Percentiles rank a stretch among this genome's conserved stretches.
Conservation (phyloP, 2,113 vertebrate species). For the Numenius arquata region DNA sequence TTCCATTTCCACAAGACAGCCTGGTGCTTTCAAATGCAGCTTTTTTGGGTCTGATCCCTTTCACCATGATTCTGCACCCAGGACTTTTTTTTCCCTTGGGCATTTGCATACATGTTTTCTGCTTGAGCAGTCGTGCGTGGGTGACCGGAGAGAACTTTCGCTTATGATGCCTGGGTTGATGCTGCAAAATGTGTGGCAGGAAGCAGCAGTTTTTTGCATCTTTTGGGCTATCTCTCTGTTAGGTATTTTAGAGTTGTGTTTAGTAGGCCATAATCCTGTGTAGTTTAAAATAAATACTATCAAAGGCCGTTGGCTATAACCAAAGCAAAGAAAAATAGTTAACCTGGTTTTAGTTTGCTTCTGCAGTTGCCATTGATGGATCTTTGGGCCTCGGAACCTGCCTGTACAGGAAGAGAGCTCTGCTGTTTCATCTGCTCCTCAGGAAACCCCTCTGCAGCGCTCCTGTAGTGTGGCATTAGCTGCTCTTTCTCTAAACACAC, state of each 20-base stretch:
- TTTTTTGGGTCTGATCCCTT: not conserved
- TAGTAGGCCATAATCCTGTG: not conserved
- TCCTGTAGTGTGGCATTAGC: not conserved
- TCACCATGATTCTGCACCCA: not conserved
- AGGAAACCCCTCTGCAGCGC: not conserved
- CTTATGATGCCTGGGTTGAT: not conserved
- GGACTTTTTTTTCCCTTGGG: not conserved
- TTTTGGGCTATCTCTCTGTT: not conserved
- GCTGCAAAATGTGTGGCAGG: not conserved
- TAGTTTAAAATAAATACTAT: not conserved
- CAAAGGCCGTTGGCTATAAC: not conserved
- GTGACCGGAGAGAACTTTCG: constrained; percentile 12
- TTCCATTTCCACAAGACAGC: not conserved
- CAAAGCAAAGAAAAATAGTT: not conserved
- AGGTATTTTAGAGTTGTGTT: not conserved
- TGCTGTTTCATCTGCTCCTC: not conserved
- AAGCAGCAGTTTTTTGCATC: constrained; percentile 12
- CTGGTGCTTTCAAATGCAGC: not conserved
- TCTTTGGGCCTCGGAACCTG: not conserved
- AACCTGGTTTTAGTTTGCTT: not conserved
- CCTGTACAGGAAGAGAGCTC: not conserved
- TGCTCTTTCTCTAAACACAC: not conserved
- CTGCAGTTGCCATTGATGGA: not conserved
- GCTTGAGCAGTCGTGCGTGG: not conserved
- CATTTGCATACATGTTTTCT: not conserved